Conservation (phyloP, 2,113 vertebrate genomes). For the Clupea harengus region DNA sequence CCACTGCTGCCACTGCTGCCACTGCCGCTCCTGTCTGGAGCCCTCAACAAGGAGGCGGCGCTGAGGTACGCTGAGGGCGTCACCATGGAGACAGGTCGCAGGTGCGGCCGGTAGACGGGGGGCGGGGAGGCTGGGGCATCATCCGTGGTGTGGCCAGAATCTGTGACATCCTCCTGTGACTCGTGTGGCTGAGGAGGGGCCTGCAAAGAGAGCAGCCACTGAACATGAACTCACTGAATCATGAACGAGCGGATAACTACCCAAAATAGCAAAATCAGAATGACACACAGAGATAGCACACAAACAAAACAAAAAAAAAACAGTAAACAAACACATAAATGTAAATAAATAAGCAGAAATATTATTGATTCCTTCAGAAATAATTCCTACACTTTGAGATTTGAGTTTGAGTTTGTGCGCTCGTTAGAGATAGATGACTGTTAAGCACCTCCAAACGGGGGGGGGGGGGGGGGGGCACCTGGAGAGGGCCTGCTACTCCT, state of each 20-base stretch:
- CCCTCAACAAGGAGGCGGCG: conserved; percentile 24
- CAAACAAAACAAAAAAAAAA: background rate
- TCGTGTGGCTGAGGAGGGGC: conserved; percentile 48
- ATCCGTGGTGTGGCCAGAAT: conserved; percentile 1
- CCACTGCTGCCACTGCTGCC: conserved; percentile 41
- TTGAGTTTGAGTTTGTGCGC: background rate
- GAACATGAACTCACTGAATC: background rate
- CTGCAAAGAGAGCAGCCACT: background rate
- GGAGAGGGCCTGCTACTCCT: background rate
- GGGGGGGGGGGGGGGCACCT: too few species aligned
- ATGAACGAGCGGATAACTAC: background rate
- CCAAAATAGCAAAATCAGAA: background rate
- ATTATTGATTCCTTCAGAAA: background rate
- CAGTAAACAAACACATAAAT: background rate
- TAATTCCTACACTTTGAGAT: background rate
- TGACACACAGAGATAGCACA: too few species aligned
- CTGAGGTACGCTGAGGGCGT: conserved; percentile 27
- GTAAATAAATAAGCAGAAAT: background rate
- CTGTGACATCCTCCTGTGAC: conserved; percentile 40
- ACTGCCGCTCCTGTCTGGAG: background rate
- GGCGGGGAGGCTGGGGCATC: conserved; percentile 42
- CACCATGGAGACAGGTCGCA: conserved; percentile 48
- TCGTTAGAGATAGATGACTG: background rate
- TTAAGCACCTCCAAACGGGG: background rate
- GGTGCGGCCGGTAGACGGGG: conserved; percentile 58